Base-by-base conservation (phyloP, 2,888 invertebrate genomes). In the Myopa tessellatipennis region DNA sequence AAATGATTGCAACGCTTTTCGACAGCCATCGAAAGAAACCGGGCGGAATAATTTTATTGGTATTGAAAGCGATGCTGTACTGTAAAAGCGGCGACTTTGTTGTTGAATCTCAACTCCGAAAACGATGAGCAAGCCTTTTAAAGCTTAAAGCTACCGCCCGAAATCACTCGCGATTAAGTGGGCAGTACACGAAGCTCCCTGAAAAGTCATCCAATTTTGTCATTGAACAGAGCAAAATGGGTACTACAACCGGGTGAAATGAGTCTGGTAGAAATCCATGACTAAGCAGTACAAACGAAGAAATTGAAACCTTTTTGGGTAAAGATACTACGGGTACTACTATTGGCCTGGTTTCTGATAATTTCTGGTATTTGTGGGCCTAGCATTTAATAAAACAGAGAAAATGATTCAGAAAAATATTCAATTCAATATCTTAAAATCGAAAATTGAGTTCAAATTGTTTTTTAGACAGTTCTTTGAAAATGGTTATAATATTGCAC, bases 11-110 rank as follows among this genome's bases (percentile, higher is more conserved):
- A 74, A 36, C 67, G 52, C 34, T 60, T 68, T 38, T 68, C 68
- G 74, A 75, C 74, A 75, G 74, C 68, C 55, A 68, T 75, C 38
- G 74, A 75, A 68, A 38, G 75, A 75, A 75, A 75, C 68, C 68
- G 68, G 75, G 69, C 69, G 75, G 69, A 75, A 75, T 75, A 75
- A 75, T 75, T 75, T 69, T 69, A 75, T 75, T 75, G 75, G 75
- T 26, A 58, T 68, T 58, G 60, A 26, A 61, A 55, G 16, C 6
- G 36, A 67, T 16, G 18, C 38, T 12, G 7, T 58, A 72, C 58
- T 4, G 72, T 60, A 38, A 58, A 40, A 18, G 61, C 61, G 61
- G 26, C 45, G 16, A 45, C 45, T 68, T 68, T 68, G 40, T 40
- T 68, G 8, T 12, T 38, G 18, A 16, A 18, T 26, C 26, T 38